Base-by-base conservation (phyloP, 2,888 invertebrate species). In the Drosophila recens region DNA sequence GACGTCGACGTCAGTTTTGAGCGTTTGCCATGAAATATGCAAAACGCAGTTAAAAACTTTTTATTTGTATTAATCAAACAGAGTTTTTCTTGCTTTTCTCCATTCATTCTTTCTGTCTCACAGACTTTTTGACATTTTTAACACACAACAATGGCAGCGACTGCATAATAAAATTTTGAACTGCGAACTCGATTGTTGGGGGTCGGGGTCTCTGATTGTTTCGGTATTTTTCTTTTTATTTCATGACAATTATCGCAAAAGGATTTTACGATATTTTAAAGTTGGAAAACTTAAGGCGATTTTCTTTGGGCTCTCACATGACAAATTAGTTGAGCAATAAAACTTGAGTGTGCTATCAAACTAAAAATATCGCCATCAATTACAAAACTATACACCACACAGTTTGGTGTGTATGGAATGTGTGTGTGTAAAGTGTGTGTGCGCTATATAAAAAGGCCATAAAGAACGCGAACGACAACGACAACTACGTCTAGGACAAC, bases 321-420 rank as follows among this genome's bases (percentile, higher is more conserved):
- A 90, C 90, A 91, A 91, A 91, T 91, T 90, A 90, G 90, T 90
- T 82, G 72, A 80, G 89, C 80, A 90, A 90, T 90, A 91, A 90
- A 90, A 86, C 86, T 90, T 82, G 80, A 82, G 80, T 68, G 69
- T 83, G 81, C 79, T 78, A 81, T 78, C 79, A 81, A 78, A 75
- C 72, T 66, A 67, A 70, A 80, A 79, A 78, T 80, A 77, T 72
- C 54, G 68, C 75, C 71, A 82, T 80, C 75, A 80, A 79, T 80
- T 80, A 72, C 73, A 65, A 61, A 71, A 53, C 66, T 67, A 64
- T 53, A 67, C 54, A 40, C 66, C 58, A 67, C 59, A 51, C 59
- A 65, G 51, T 42, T 4, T 38, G 36, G 61, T 42, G 45, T 56
- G 23, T 23, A 49, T 23, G 30, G 52, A 51, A 46, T 53, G 49